A percentile compares a stretch with the other conserved stretches of the same genome.
Evolutionary conservation across 2,888 invertebrate species (phyloP).

Genomic region (Malachius bipustulatus): DNA sequence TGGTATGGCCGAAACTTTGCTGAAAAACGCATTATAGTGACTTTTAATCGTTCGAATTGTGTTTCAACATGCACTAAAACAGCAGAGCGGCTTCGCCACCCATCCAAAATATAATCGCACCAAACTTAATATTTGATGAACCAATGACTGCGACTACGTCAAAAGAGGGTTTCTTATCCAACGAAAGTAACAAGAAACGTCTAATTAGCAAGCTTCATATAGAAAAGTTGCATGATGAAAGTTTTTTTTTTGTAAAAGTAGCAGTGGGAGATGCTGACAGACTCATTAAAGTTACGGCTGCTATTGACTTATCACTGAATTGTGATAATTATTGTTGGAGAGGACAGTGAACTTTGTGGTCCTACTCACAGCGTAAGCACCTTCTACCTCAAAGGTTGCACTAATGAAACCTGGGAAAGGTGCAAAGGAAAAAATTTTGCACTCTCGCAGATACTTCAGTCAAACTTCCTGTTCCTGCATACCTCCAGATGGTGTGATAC

Average conservation of each 20-base stretch:
- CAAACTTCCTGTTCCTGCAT: background rate
- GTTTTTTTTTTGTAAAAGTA: background rate
- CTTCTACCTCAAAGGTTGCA: constrained; percentile 1
- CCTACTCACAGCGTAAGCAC: background rate
- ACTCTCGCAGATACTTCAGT: too few relatives aligned
- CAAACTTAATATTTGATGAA: constrained; percentile 1
- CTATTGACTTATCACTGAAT: too few relatives aligned
- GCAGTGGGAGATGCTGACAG: constrained; percentile 2
- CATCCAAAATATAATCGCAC: background rate
- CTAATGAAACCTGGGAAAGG: constrained; percentile 3
- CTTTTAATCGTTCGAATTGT: too few relatives aligned
- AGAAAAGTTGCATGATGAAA: constrained; percentile 1
- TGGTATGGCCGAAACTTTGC: too few relatives aligned
- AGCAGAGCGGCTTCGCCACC: too few relatives aligned
- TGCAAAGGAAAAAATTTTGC: background rate
- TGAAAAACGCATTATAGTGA: too few relatives aligned
- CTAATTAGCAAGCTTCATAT: background rate
- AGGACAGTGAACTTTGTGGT: background rate
- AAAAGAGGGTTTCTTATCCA: constrained; percentile 1
- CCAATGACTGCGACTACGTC: constrained; percentile 2
- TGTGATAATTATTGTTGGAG: background rate
- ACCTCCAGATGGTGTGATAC: constrained; percentile 1
- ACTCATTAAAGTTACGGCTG: too few relatives aligned
- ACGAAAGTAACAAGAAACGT: constrained; percentile 3
- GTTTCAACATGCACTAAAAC: constrained; percentile 1